Evolutionary conservation across 1,140 invertebrate genomes (phyloP), one percentile per base, ranked within the genome.

Genomic region (Bemisia tabaci): DNA sequence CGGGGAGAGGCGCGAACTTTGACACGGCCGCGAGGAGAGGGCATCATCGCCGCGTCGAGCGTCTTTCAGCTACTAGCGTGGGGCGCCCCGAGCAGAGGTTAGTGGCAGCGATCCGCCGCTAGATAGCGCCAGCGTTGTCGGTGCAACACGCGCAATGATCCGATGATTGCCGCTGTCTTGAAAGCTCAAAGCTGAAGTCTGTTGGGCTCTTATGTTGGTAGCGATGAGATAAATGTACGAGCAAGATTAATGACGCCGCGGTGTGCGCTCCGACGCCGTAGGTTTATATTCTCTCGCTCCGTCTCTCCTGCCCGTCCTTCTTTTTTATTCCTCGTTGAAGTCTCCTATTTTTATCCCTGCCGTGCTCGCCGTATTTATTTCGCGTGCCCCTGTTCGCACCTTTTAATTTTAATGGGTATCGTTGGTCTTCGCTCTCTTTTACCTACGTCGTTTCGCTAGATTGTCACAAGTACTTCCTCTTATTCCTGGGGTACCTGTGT

Each of bases 101-200:
- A 39, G 63, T n/a, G 2, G 22, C 60, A 26, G 60, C 26, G 48
- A 21, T 26, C 12, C 2, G 27, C 24, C 59, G 26, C 33, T 48
- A 21, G 26, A 22, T 64, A 48, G 33, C 33, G 33, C 17, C 5
- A 48, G 33, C 33, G 33, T 48, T 48, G 5, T 22, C 58, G 63
- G 58, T 65, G 33, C 63, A 65, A 48, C 63, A 65, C 26, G 33
- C 63, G 33, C 33, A 48, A 5, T 48, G 5, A 48, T 48, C 33
- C 17, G 33, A 48, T 48, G 33, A 48, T 48, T 17, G 33, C 33
- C 33, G 5, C 33, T 48, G 33, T 48, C 33, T 48, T 48, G 5
- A 48, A 48, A 48, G 33, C 33, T 48, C 5, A 48, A 48, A 48
- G 33, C 17, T 48, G 33, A 5, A 48, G 33, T n/a, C n/a, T n/a